These are phyloP conservation scores for Pygocentrus nattereri DNA, from an alignment of 2,797 vertebrate genomes.

Conservation along the genomic window DNA sequence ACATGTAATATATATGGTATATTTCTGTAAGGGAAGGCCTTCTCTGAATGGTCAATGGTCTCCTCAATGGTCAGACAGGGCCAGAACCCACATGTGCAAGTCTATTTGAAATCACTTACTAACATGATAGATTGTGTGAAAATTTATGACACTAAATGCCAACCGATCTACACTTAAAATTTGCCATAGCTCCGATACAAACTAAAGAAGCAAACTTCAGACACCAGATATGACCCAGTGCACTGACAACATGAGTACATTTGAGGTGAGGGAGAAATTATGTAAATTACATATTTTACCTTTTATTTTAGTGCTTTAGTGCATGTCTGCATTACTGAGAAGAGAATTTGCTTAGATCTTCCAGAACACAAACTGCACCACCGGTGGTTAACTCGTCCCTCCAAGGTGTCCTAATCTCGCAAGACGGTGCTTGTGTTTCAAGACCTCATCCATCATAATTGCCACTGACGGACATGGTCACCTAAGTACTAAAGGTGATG, in stretches of 20 bases:
- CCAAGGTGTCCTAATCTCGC: constrained; percentile 10
- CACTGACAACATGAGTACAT: neutral
- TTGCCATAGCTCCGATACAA: too few relatives aligned
- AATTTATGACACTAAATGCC: too few relatives aligned
- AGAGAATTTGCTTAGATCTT: too few relatives aligned
- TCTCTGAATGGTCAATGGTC: too few relatives aligned
- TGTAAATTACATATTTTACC: neutral
- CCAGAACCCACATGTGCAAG: neutral
- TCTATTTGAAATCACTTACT: too few relatives aligned
- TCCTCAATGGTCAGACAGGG: neutral
- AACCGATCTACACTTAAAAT: too few relatives aligned
- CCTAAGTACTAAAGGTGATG: constrained; percentile 37
- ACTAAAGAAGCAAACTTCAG: neutral
- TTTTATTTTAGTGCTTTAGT: neutral
- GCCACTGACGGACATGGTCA: constrained; percentile 30
- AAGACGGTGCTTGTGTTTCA: constrained; percentile 41
- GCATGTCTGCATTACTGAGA: too few relatives aligned
- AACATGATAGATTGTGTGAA: too few relatives aligned
- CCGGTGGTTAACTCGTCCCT: neutral
- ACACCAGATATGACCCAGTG: neutral
- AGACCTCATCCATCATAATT: constrained; percentile 41
- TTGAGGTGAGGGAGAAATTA: neutral
- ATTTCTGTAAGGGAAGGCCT: too few relatives aligned
- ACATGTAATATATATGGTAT: too few relatives aligned
- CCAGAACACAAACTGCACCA: too few relatives aligned